phyloP scores from a whole-genome alignment of 2,113 vertebrate genomes.

The Rhynchopsitta pachyrhyncha region DNA sequence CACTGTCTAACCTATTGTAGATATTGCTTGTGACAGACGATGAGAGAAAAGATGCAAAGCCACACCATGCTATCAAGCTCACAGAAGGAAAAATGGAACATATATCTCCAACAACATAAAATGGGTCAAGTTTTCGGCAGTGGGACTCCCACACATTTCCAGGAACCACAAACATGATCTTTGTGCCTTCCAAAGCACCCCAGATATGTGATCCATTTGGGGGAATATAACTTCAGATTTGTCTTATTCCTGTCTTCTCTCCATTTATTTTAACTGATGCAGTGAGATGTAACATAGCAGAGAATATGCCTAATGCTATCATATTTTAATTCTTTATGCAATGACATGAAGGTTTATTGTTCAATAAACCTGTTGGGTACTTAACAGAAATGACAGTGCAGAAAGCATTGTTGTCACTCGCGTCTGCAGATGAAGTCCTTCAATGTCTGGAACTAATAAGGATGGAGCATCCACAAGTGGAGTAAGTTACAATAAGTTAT shows the following conservation, averaged over 20 bases:
- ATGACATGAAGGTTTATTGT: not conserved
- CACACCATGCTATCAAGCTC: not conserved
- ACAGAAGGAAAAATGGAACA: not conserved
- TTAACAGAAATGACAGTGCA: not conserved
- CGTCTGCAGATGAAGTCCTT: not conserved
- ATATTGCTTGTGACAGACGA: not conserved
- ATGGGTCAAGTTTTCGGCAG: not conserved
- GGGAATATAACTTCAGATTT: not conserved
- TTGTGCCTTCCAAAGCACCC: not conserved
- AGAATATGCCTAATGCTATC: not conserved
- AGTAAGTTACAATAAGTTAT: not conserved
- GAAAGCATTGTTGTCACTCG: not conserved
- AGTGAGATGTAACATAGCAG: not conserved
- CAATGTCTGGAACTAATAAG: not conserved
- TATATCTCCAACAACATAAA: not conserved
- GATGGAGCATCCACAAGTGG: not conserved
- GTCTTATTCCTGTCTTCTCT: not conserved
- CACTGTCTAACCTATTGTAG: not conserved
- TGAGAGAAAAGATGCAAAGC: not conserved
- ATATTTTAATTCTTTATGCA: not conserved
- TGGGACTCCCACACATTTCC: not conserved
- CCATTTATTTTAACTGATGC: not conserved
- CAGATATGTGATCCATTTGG: rapidly evolving
- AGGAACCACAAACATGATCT: not conserved
- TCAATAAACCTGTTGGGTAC: not conserved